Percentiles rank a stretch among this genome's conserved stretches.
Conservation (phyloP, 2,888 invertebrate genomes). For the Platerodrilus igneus region DNA sequence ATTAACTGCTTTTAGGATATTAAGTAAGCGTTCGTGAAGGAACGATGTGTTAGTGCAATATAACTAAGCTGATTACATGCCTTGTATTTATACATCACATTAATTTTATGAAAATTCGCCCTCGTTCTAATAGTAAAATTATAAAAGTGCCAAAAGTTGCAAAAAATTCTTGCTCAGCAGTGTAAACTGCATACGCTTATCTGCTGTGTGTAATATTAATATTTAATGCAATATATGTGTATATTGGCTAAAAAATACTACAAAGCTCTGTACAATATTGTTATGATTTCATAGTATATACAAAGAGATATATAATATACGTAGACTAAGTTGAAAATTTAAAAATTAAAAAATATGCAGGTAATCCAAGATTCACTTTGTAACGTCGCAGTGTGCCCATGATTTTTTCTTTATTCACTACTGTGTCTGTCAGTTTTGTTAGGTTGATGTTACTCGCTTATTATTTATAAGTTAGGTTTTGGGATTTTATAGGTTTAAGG, state of each 20-base stretch:
- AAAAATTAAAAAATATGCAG: too few species aligned
- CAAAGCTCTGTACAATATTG: slow-evolving; percentile 47
- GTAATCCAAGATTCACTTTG: too few species aligned
- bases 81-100: slow-evolving; percentile 2
- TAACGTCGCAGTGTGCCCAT: too few species aligned
- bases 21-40: too few species aligned
- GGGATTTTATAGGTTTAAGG: slow-evolving; percentile 26
- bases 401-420: too few species aligned
- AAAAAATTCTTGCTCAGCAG: slow-evolving; percentile 47
- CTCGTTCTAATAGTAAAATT: slow-evolving; percentile 1
- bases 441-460: slow-evolving; percentile 22
- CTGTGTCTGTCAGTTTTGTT: too few species aligned
- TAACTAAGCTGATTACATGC: not conserved
- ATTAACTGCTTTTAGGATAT: slow-evolving; percentile 21
- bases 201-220: slow-evolving; percentile 50
- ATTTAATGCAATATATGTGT: slow-evolving; percentile 47
- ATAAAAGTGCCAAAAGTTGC: slow-evolving; percentile 45
- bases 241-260: slow-evolving; percentile 44
- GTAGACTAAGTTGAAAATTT: too few species aligned
- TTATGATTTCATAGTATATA: slow-evolving; percentile 51
- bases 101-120: slow-evolving; percentile 8
- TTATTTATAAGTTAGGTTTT: slow-evolving; percentile 30
- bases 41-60: slow-evolving; percentile 16
- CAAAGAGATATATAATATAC: too few species aligned
- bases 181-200: slow-evolving; percentile 46